phyloP scores from a whole-genome alignment of 2,888 invertebrate species.

The Amphipyra berbera region DNA sequence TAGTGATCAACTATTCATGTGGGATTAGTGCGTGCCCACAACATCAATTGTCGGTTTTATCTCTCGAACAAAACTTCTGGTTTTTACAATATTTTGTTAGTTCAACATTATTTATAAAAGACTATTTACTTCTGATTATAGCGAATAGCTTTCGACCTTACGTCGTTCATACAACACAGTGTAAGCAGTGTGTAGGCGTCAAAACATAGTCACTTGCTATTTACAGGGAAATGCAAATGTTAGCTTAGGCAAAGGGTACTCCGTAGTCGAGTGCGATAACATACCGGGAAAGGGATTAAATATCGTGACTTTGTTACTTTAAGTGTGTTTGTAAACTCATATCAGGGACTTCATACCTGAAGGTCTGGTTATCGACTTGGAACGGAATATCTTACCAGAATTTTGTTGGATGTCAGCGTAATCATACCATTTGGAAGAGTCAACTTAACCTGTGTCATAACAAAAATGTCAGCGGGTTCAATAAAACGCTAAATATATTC shows the following conservation, averaged over 20 bases:
- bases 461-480: slow-evolving; percentile 5
- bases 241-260: slow-evolving; percentile 74
- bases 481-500: slow-evolving; percentile 23
- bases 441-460: neutral
- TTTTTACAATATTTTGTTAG: slow-evolving; percentile 17
- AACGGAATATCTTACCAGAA: slow-evolving; percentile 38
- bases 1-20: slow-evolving; percentile 8
- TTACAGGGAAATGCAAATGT: slow-evolving; percentile 75
- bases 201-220: slow-evolving; percentile 67
- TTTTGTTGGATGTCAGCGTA: slow-evolving; percentile 23
- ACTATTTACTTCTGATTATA: slow-evolving; percentile 59
- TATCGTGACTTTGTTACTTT: slow-evolving; percentile 64
- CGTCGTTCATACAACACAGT: slow-evolving; percentile 47
- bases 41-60: slow-evolving; percentile 17
- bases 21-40: slow-evolving; percentile 5
- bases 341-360: slow-evolving; percentile 47
- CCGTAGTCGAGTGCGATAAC: slow-evolving; percentile 67
- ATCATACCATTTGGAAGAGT: neutral
- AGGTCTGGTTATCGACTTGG: slow-evolving; percentile 30
- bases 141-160: slow-evolving; percentile 56
- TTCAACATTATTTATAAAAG: slow-evolving; percentile 32
- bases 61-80: neutral
- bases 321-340: slow-evolving; percentile 54
- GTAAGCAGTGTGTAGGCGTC: slow-evolving; percentile 61
- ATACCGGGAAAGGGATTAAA: slow-evolving; percentile 67